These are phyloP conservation scores for Drusus annulatus DNA, from an alignment of 1,140 invertebrate species.

Conservation along the genomic window DNA sequence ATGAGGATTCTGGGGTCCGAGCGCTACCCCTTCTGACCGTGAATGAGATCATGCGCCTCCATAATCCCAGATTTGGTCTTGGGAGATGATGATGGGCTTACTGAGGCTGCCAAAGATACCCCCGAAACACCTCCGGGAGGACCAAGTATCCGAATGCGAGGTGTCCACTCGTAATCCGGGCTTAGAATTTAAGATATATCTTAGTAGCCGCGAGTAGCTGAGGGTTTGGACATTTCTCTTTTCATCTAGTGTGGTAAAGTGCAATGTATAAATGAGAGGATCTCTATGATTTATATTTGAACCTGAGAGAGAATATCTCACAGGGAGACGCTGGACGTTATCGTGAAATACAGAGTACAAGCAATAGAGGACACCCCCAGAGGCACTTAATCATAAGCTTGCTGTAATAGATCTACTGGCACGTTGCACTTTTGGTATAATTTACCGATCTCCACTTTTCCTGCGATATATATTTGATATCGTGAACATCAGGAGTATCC, in stretches of 20 bases:
- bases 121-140: constrained; percentile 13
- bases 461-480: too few species aligned
- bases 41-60: constrained; percentile 52
- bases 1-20: constrained; percentile 45
- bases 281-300: constrained; percentile 48
- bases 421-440: constrained; percentile 33
- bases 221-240: constrained; percentile 55
- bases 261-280: constrained; percentile 44
- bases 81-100: constrained; percentile 54
- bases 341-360: neutral
- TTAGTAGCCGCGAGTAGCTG: constrained; percentile 43
- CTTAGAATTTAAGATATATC: constrained; percentile 59
- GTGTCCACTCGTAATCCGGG: constrained; percentile 54
- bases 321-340: neutral
- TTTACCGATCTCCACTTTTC: neutral
- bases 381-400: constrained; percentile 33
- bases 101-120: neutral
- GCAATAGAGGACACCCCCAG: constrained; percentile 1
- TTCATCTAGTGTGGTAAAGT: constrained; percentile 48
- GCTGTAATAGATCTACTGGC: constrained; percentile 29
- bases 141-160: constrained; percentile 43
- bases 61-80: constrained; percentile 54
- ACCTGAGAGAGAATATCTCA: constrained; percentile 28
- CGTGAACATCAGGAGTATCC: too few species aligned
- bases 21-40: constrained; percentile 56